phyloP scores from a whole-genome alignment of 23 tunicate genomes.

The Botrylloides violaceus region DNA sequence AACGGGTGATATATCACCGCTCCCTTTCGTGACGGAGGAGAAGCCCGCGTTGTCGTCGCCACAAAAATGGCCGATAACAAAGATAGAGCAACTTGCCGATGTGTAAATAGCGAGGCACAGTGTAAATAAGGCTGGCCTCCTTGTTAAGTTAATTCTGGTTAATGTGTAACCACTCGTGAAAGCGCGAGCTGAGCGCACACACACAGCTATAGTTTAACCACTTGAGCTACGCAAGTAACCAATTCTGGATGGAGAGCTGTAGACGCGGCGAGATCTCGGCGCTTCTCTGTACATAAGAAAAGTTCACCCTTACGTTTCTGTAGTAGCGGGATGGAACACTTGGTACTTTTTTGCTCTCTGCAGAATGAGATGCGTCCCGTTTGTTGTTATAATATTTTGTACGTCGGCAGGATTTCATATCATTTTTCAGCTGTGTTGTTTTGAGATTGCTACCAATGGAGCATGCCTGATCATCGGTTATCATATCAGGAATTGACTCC shows the following conservation, averaged over 20 bases:
- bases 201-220: not conserved
- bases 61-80: constrained; percentile 13
- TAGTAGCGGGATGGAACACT: not conserved
- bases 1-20: constrained; percentile 9
- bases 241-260: not conserved
- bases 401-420: not conserved
- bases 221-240: not conserved
- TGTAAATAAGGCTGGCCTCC: no score
- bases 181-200: not conserved
- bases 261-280: not conserved
- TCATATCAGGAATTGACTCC: no score
- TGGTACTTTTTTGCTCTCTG: not conserved
- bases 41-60: constrained; percentile 3
- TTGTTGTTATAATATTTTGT: not conserved
- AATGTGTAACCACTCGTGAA: not conserved
- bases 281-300: not conserved
- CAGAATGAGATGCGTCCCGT: not conserved
- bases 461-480: no score
- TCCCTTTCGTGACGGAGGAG: constrained; percentile 9
- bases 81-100: constrained; percentile 25
- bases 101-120: constrained; percentile 7
- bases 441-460: not conserved
- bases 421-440: not conserved
- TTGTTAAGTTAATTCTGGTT: no score
- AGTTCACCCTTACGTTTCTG: not conserved